These are phyloP conservation scores for Muscicapa comitata DNA, from an alignment of 2,797 vertebrate species.

Conservation along the genomic window DNA sequence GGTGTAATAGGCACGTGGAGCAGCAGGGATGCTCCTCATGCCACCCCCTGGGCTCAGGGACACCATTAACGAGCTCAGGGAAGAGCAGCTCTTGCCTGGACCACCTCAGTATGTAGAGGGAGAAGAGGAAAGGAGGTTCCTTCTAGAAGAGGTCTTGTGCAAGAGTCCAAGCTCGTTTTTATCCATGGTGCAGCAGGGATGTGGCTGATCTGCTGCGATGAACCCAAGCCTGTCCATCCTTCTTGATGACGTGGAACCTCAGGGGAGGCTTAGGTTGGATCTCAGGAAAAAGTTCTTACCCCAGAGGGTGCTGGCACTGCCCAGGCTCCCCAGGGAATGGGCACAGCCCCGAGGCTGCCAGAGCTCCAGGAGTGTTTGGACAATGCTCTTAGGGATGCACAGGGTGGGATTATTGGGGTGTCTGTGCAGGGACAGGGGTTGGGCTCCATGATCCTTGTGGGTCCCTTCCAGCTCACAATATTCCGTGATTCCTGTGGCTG, in stretches of 20 bases:
- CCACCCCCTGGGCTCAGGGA: not conserved
- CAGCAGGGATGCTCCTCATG: not conserved
- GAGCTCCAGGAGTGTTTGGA: accelerated
- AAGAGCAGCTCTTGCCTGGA: not conserved
- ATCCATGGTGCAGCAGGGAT: not conserved
- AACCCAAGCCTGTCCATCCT: not conserved
- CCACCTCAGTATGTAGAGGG: not conserved
- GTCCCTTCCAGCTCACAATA: not conserved
- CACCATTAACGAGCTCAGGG: accelerated
- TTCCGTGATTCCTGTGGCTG: not conserved
- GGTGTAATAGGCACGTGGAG: not conserved
- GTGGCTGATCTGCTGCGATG: not conserved
- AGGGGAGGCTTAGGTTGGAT: not conserved
- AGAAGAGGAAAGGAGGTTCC: not conserved
- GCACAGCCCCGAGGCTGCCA: accelerated
- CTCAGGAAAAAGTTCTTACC: accelerated
- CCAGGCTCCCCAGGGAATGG: not conserved
- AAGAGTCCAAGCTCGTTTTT: not conserved
- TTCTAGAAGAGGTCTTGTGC: not conserved
- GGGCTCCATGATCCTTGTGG: not conserved
- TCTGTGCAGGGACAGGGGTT: not conserved
- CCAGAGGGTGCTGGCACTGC: not conserved
- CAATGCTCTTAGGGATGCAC: accelerated
- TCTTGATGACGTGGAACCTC: not conserved
- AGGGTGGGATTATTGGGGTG: not conserved